Evolutionary conservation across 2,888 invertebrate species (phyloP).

Genomic region (Chorisops tibialis): DNA sequence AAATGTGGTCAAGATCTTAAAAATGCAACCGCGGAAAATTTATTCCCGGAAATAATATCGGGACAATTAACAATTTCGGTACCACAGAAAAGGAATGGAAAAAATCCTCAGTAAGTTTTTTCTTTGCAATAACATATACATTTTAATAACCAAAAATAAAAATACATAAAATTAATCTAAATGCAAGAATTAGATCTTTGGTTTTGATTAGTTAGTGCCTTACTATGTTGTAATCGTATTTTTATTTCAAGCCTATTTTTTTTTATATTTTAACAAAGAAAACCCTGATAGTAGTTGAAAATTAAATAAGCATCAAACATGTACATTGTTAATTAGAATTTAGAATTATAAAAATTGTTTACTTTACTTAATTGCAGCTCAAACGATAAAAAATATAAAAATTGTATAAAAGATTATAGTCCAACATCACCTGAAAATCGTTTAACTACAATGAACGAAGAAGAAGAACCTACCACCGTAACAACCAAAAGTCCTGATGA

Average conservation of each 20-base stretch:
- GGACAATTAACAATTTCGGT: constrained; percentile 44
- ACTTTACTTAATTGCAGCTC: constrained; percentile 59
- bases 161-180: too few relatives aligned
- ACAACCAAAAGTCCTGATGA: background rate
- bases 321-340: too few relatives aligned
- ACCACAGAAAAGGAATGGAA: constrained; percentile 48
- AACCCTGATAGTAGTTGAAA: too few relatives aligned
- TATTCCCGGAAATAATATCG: constrained; percentile 39
- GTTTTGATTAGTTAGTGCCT: too few relatives aligned
- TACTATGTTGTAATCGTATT: too few relatives aligned
- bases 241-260: too few relatives aligned
- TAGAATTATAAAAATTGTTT: constrained; percentile 54
- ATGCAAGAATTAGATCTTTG: too few relatives aligned
- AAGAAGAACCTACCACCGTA: constrained; percentile 61
- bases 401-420: constrained; percentile 45
- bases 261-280: too few relatives aligned
- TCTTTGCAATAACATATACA: background rate
- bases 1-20: constrained; percentile 30
- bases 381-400: constrained; percentile 40
- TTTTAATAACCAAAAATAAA: too few relatives aligned
- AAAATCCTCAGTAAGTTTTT: constrained; percentile 47
- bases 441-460: constrained; percentile 82
- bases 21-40: constrained; percentile 14
- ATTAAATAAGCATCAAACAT: too few relatives aligned
- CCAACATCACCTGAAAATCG: constrained; percentile 57